These are phyloP conservation scores for Drosophila colorata DNA, from an alignment of 2,888 invertebrate genomes.

Conservation along the genomic window DNA sequence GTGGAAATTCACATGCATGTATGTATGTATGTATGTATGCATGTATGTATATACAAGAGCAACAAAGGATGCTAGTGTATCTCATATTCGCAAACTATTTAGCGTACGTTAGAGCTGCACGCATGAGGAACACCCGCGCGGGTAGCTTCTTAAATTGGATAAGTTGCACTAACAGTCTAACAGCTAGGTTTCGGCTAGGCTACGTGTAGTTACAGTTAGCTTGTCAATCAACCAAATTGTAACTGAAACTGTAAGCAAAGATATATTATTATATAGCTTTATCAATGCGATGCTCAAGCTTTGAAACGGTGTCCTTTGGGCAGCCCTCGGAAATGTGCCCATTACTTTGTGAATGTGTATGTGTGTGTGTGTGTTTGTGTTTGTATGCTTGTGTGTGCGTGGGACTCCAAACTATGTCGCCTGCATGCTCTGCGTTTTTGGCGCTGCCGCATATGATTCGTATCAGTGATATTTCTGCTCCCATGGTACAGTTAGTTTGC, in stretches of 20 bases:
- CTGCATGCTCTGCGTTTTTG: conserved; percentile 54
- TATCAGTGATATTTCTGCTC: conserved; percentile 81
- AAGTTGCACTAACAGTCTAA: not conserved
- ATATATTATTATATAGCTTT: not conserved
- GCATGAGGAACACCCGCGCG: conserved; percentile 27
- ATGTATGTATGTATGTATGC: not conserved
- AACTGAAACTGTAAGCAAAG: not conserved
- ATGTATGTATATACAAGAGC: conserved; percentile 5
- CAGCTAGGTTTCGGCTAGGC: too few relatives aligned
- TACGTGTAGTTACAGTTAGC: not conserved
- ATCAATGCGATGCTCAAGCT: not conserved
- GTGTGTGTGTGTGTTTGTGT: conserved; percentile 21
- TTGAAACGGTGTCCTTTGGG: not conserved
- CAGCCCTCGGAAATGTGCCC: conserved; percentile 40
- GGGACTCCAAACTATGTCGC: conserved; percentile 25
- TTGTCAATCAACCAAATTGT: not conserved
- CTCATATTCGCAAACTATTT: conserved; percentile 76
- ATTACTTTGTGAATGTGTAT: too few relatives aligned
- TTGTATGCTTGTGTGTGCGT: conserved; percentile 1
- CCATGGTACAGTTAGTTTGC: conserved; percentile 78
- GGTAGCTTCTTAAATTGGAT: conserved; percentile 39
- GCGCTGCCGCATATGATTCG: conserved; percentile 77
- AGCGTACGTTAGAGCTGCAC: conserved; percentile 50
- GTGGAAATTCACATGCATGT: not conserved
- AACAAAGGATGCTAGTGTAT: conserved; percentile 60